Evolutionary conservation across 2,113 vertebrate genomes (phyloP), one percentile per base, ranked within the genome.

Genomic region (Campylomormyrus tamandua): DNA sequence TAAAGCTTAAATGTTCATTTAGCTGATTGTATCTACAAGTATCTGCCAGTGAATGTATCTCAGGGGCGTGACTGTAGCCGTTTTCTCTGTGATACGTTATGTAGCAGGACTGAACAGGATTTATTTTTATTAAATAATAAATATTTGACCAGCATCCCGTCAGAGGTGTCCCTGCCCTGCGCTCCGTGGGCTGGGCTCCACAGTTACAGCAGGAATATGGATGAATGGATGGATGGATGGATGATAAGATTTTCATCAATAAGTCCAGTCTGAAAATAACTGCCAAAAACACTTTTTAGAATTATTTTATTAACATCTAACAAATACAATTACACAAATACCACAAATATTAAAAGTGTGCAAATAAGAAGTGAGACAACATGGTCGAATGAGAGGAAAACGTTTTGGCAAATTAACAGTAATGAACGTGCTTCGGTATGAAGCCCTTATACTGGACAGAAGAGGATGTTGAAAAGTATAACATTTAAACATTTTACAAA

Each of bases 271-370:
- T 21, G 49, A 89, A 52, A 80, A 89, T 74, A 66, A 93, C 74
- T 87, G 90, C 74, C 90, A 77, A 90, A 90, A 90, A 89, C 42
- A 24, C 8, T 95, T 96, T 84, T 83, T 45, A 83, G 15, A 84
- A 84, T 84, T 84, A 84, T 84, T 84, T 84, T 95, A 95, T 95
- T 95, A 92, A 93, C 87, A 83, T 56, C 93, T 94, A 95, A 88
- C 90, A 87, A 89, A 90, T 92, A 83, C 90, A 90, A 89, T 93
- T 89, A 92, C 91, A 92, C 83, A 89, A 90, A 90, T 46, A 88
- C 87, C 35, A 91, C 88, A 91, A 87, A 90, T 89, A 92, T 92
- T 93, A 93, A 90, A 91, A 91, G 83, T 91, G 90, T 93, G 93
- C 91, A 92, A 92, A 89, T 92, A 46, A 87, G 52, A 46, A 5